A percentile compares a stretch with the other conserved stretches of the same genome.
These are phyloP conservation scores for Platyrinchus mystaceus DNA, from an alignment of 2,797 vertebrate genomes.

Conservation along the genomic window DNA sequence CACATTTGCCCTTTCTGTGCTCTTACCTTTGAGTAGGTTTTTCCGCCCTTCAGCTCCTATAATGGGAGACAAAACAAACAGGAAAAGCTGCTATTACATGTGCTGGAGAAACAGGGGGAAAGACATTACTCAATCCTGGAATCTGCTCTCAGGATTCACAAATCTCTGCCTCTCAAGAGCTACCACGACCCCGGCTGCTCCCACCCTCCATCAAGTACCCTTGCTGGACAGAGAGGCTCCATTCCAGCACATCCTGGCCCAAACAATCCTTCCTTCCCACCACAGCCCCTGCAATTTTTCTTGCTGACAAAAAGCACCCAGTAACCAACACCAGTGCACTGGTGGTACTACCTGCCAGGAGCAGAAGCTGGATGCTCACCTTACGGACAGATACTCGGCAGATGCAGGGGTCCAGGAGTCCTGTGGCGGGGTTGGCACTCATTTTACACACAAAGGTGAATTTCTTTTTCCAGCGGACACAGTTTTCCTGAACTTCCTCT, in stretches of 20 bases:
- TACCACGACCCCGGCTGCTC: background rate
- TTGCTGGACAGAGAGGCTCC: background rate
- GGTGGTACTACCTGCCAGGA: background rate
- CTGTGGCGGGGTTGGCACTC: slow-evolving; percentile 87
- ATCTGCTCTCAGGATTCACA: slow-evolving; percentile 2
- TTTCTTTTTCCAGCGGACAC: slow-evolving; percentile 91
- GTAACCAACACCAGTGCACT: background rate
- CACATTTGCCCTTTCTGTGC: background rate
- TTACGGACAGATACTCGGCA: slow-evolving; percentile 94
- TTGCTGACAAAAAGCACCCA: background rate
- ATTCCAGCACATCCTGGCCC: background rate
- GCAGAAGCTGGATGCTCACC: slow-evolving; percentile 74
- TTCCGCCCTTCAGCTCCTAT: slow-evolving; percentile 98
- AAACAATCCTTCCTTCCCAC: background rate
- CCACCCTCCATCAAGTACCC: background rate
- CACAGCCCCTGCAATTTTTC: background rate
- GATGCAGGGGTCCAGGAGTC: slow-evolving; percentile 91
- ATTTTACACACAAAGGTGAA: slow-evolving; percentile 95
- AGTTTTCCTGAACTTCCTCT: slow-evolving; percentile 95
- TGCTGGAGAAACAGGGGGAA: background rate
- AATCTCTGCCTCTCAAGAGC: background rate
- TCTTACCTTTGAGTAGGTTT: slow-evolving; percentile 94
- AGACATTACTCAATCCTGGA: background rate
- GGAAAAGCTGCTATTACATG: slow-evolving; percentile 40
- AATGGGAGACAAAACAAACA: slow-evolving; percentile 77